Evolutionary conservation across 1,140 invertebrate genomes (phyloP).

Genomic region (Lethrus apterus): DNA sequence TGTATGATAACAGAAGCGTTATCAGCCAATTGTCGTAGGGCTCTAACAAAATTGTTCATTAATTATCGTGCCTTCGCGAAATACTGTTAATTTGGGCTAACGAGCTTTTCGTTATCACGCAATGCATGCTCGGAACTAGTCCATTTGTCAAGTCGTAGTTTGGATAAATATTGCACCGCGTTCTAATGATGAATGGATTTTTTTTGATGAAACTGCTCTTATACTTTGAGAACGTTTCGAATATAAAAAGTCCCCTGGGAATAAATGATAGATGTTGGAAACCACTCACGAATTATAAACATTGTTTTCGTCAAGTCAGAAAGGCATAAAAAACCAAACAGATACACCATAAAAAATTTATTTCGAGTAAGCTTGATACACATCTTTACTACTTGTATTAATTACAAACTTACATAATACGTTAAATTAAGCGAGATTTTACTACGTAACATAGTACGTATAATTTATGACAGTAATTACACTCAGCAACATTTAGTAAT

Average conservation of each 20-base stretch:
- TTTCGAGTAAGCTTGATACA: too few species aligned
- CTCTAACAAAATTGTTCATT: constrained; percentile 23
- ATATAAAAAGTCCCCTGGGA: constrained; percentile 14
- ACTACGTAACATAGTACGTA: too few species aligned
- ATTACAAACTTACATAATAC: too few species aligned
- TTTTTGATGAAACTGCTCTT: constrained; percentile 12
- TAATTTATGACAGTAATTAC: too few species aligned
- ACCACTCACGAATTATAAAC: constrained; percentile 3
- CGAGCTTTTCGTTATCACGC: constrained; percentile 20
- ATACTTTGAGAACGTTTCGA: constrained; percentile 12
- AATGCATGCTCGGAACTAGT: constrained; percentile 10
- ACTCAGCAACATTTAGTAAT: too few species aligned
- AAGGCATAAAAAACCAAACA: too few species aligned
- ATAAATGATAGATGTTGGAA: constrained; percentile 14
- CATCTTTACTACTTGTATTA: too few species aligned
- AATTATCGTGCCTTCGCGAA: constrained; percentile 24
- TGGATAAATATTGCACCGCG: constrained; percentile 15
- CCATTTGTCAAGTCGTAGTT: constrained; percentile 20
- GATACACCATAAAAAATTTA: too few species aligned
- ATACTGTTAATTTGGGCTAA: constrained; percentile 22
- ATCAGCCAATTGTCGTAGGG: constrained; percentile 24
- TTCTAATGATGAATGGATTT: constrained; percentile 15
- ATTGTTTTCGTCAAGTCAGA: constrained; percentile 8
- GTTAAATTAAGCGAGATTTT: too few species aligned
- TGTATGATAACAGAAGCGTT: constrained; percentile 26